Evolutionary conservation across 2,888 invertebrate genomes (phyloP).

Genomic region (Sphinx pinastri): DNA sequence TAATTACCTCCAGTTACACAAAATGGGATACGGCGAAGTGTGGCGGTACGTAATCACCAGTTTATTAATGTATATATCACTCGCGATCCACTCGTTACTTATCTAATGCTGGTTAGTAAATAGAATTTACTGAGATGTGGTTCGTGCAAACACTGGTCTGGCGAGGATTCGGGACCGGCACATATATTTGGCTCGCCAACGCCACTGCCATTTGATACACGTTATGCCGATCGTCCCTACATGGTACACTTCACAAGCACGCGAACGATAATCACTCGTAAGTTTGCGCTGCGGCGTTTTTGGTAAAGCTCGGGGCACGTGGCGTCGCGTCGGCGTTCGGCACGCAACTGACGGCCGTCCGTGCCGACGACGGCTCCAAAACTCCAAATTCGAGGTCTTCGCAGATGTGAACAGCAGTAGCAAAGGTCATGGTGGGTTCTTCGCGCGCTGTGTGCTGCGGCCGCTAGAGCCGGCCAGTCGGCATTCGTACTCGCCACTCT

Average conservation of each 20-base stretch:
- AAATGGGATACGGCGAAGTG: conserved; percentile 27
- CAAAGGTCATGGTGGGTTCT: conserved; percentile 67
- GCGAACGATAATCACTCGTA: conserved; percentile 1
- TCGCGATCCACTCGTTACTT: conserved; percentile 6
- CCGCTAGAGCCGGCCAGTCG: not conserved
- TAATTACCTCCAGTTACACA: conserved; percentile 40
- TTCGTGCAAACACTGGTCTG: conserved; percentile 38
- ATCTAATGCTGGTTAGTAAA: not conserved
- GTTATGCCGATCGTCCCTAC: conserved; percentile 46
- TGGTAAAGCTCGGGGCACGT: conserved; percentile 44
- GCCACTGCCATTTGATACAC: conserved; percentile 44
- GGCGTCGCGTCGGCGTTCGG: conserved; percentile 61
- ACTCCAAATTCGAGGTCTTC: conserved; percentile 71
- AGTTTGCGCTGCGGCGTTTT: conserved; percentile 21
- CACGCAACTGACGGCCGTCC: conserved; percentile 67
- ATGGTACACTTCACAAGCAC: conserved; percentile 48
- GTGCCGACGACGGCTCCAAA: conserved; percentile 55
- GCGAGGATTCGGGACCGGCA: conserved; percentile 37
- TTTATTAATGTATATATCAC: not conserved
- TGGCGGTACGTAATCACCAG: conserved; percentile 25
- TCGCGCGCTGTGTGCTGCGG: conserved; percentile 10
- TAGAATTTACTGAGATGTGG: not conserved
- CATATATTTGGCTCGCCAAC: conserved; percentile 76
- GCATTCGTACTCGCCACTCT: not conserved
- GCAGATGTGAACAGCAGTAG: conserved; percentile 57